phyloP scores from a whole-genome alignment of 1,140 invertebrate genomes.

The Venturia canescens region DNA sequence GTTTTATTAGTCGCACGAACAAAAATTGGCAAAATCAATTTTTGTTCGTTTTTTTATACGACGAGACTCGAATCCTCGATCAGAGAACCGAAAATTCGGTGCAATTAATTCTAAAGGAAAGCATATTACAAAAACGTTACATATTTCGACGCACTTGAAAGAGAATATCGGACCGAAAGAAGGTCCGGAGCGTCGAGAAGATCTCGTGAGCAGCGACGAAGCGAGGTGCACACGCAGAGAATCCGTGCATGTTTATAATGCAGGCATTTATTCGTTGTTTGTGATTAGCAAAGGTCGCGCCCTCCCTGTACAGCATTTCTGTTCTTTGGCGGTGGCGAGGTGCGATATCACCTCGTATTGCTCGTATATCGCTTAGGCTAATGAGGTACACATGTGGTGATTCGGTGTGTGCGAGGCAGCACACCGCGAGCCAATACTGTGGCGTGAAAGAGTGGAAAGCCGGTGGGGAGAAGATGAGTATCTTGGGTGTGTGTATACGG shows the following conservation, averaged over 20 bases:
- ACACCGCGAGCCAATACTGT: not conserved
- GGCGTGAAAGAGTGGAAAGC: conserved; percentile 32
- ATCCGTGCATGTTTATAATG: not conserved
- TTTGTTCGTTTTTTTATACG: too few species aligned
- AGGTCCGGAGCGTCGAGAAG: not conserved
- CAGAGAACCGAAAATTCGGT: too few species aligned
- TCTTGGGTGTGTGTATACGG: not conserved
- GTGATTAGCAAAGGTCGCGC: not conserved
- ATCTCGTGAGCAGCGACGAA: not conserved
- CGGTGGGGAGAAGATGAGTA: not conserved
- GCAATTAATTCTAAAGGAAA: not conserved
- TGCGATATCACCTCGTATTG: conserved; percentile 40
- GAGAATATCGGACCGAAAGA: not conserved
- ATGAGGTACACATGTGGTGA: conserved; percentile 66
- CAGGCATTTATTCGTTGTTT: not conserved
- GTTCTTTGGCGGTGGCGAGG: not conserved
- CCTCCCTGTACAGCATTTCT: not conserved
- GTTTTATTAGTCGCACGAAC: too few species aligned
- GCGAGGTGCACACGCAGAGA: not conserved
- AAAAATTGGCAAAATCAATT: too few species aligned
- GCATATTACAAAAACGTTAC: not conserved
- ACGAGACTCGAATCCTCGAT: too few species aligned
- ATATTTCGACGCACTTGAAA: not conserved
- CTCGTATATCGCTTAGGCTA: conserved; percentile 69
- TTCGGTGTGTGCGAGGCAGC: conserved; percentile 8